A percentile compares a stretch with the other conserved stretches of the same genome.
These are phyloP conservation scores for Larimichthys crocea DNA, from an alignment of 2,113 vertebrate species.

Conservation along the genomic window DNA sequence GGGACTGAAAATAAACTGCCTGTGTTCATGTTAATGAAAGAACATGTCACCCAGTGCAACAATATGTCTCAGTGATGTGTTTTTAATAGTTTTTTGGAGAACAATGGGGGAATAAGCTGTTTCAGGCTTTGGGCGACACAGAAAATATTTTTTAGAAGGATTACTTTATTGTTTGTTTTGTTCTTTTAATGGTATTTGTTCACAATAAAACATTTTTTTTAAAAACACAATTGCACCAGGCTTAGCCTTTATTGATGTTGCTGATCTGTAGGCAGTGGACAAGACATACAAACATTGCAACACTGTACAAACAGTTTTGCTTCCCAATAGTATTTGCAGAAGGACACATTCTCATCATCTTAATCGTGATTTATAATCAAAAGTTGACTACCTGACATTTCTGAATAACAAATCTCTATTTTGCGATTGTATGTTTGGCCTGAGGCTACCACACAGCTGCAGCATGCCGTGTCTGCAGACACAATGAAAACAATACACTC, in stretches of 20 bases:
- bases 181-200: neutral
- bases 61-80: neutral
- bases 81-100: neutral
- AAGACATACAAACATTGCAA: neutral
- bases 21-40: neutral
- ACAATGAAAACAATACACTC: constrained; percentile 30
- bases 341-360: neutral
- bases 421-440: constrained; percentile 14
- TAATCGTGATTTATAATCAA: constrained; percentile 12
- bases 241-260: neutral
- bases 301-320: neutral
- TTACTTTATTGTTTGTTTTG: neutral
- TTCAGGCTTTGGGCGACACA: neutral
- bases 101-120: neutral
- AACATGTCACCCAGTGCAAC: neutral
- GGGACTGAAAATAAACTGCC: neutral
- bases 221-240: neutral
- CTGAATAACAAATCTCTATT: constrained; percentile 7
- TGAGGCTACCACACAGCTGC: constrained; percentile 4
- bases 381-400: neutral
- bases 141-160: neutral
- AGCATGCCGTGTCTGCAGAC: neutral
- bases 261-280: neutral
- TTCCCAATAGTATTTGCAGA: neutral
- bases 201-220: neutral